Conservation (phyloP, 2,113 vertebrate genomes). For the Corydoras maculifer region DNA sequence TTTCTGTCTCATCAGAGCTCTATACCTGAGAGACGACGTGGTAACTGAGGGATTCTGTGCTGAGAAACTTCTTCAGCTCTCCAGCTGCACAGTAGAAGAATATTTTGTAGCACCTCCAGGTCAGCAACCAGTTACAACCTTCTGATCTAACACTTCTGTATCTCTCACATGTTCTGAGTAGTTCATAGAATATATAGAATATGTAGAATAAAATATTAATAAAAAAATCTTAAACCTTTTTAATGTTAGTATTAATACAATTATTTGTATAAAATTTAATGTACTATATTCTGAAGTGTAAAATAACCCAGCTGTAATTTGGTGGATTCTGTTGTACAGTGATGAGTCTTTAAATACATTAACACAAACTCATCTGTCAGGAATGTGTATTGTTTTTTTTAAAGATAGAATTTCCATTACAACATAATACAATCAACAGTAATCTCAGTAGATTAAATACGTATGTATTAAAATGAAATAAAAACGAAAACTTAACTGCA, state of each 20-base stretch:
- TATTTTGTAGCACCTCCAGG: conserved; percentile 94
- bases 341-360: neutral
- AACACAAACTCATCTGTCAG: neutral
- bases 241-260: too few species aligned
- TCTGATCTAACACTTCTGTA: neutral
- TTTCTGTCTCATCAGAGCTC: conserved; percentile 55
- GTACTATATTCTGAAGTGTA: neutral
- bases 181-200: neutral
- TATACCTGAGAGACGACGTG: conserved; percentile 75
- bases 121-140: conserved; percentile 42
- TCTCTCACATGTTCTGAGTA: neutral
- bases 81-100: conserved; percentile 75
- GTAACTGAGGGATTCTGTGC: conserved; percentile 73
- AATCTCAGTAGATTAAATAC: neutral
- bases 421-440: neutral
- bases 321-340: neutral
- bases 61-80: conserved; percentile 73
- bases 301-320: neutral
- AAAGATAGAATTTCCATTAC: conserved; percentile 1
- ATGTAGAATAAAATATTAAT: too few species aligned
- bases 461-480: neutral
- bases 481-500: neutral
- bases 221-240: too few species aligned
- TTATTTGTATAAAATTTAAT: too few species aligned
- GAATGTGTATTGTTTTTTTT: neutral